These are phyloP conservation scores for Conchocele bisecta DNA, from an alignment of 2,888 invertebrate species.

Conservation along the genomic window DNA sequence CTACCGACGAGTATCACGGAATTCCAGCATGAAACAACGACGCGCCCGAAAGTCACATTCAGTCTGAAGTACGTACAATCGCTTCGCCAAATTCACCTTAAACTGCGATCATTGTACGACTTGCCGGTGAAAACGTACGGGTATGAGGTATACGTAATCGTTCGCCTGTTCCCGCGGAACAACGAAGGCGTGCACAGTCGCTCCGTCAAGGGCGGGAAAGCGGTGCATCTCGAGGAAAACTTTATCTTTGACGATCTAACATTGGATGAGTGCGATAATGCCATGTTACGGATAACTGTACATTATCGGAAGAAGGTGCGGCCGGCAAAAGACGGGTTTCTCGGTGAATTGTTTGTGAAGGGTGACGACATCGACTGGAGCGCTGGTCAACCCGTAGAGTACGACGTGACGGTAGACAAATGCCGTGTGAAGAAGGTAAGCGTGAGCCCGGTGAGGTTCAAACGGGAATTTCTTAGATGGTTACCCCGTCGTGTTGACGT, in stretches of 20 bases:
- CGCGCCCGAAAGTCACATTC: constrained; percentile 27
- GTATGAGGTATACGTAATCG: constrained; percentile 37
- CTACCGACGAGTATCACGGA: too few species aligned
- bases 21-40: too few species aligned
- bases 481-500: too few species aligned
- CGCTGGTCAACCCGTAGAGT: constrained; percentile 20
- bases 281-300: constrained; percentile 44
- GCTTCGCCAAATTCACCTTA: constrained; percentile 36
- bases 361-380: constrained; percentile 49
- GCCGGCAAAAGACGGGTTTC: constrained; percentile 33
- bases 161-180: constrained; percentile 51
- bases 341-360: constrained; percentile 50
- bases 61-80: constrained; percentile 47
- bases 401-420: constrained; percentile 20
- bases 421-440: constrained; percentile 43
- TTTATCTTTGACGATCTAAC: constrained; percentile 56
- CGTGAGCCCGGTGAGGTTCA: too few species aligned
- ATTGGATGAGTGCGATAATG: constrained; percentile 46
- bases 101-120: constrained; percentile 31
- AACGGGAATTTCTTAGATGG: too few species aligned
- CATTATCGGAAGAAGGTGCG: constrained; percentile 27
- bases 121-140: constrained; percentile 45
- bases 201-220: constrained; percentile 29
- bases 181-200: constrained; percentile 48
- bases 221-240: constrained; percentile 42